Percentiles rank a stretch among this genome's conserved stretches.
These are phyloP conservation scores for Megalurothrips usitatus DNA, from an alignment of 2,888 invertebrate species.

Conservation along the genomic window DNA sequence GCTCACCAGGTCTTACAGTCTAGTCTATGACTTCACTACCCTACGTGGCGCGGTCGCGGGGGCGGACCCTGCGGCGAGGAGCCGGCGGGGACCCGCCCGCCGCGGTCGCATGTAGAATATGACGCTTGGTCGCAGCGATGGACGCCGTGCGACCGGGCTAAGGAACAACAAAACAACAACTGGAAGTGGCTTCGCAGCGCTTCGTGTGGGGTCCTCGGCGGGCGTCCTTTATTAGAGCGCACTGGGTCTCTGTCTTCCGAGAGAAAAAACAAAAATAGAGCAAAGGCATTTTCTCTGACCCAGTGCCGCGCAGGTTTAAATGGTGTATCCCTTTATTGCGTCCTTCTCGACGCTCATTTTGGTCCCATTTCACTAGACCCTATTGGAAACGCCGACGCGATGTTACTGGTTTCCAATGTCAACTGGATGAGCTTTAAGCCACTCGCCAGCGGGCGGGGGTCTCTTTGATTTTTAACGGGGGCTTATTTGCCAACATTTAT, in stretches of 20 bases:
- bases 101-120: slow-evolving; percentile 19
- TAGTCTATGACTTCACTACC: slow-evolving; percentile 18
- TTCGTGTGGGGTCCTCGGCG: background rate
- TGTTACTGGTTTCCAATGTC: background rate
- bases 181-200: background rate
- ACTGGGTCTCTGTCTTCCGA: background rate
- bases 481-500: background rate
- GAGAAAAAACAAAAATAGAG: too few species aligned
- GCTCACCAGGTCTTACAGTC: background rate
- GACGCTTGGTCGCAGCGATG: background rate
- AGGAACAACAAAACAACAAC: slow-evolving; percentile 6
- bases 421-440: slow-evolving; percentile 8
- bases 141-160: slow-evolving; percentile 6
- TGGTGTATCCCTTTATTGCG: too few species aligned
- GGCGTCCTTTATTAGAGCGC: background rate
- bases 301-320: too few species aligned
- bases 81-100: background rate
- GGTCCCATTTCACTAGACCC: background rate
- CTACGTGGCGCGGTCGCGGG: background rate
- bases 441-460: background rate
- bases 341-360: background rate
- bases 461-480: background rate
- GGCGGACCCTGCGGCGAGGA: background rate
- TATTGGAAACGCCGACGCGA: background rate
- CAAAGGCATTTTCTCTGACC: too few species aligned